A percentile compares a stretch with the other conserved stretches of the same genome.
phyloP scores from a whole-genome alignment of 2,888 invertebrate species.

The Callimorpha dominula region DNA sequence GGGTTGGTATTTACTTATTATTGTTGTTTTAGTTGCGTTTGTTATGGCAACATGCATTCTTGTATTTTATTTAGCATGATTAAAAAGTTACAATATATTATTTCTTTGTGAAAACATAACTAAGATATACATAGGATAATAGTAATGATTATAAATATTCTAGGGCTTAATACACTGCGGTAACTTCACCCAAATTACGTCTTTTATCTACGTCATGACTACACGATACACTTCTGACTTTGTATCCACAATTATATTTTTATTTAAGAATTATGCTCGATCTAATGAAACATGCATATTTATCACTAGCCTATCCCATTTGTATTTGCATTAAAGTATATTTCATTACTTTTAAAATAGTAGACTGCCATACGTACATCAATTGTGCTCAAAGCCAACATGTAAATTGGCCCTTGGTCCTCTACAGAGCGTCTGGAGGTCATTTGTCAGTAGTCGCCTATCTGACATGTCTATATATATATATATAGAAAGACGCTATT shows the following conservation, averaged over 20 bases:
- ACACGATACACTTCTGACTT: too few relatives aligned
- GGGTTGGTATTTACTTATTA: slow-evolving; percentile 42
- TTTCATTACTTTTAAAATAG: not conserved
- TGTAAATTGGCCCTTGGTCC: slow-evolving; percentile 6
- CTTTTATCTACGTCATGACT: too few relatives aligned
- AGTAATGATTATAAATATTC: too few relatives aligned
- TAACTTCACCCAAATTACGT: too few relatives aligned
- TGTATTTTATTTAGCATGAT: too few relatives aligned
- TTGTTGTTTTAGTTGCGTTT: slow-evolving; percentile 19
- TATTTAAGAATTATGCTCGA: too few relatives aligned
- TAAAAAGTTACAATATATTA: too few relatives aligned
- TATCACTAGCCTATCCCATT: not conserved
- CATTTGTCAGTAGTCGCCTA: not conserved
- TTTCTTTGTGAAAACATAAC: too few relatives aligned
- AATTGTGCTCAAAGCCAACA: not conserved
- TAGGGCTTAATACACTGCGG: too few relatives aligned
- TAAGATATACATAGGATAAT: too few relatives aligned
- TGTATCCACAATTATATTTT: too few relatives aligned
- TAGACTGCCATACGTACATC: not conserved
- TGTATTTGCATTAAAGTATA: not conserved
- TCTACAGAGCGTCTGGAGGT: slow-evolving; percentile 9
- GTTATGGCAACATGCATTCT: not conserved
- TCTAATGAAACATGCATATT: not conserved
- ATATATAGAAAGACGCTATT: not conserved
- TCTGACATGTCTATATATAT: not conserved